phyloP scores from a whole-genome alignment of 2,113 vertebrate species.

The Lasiurus borealis region DNA sequence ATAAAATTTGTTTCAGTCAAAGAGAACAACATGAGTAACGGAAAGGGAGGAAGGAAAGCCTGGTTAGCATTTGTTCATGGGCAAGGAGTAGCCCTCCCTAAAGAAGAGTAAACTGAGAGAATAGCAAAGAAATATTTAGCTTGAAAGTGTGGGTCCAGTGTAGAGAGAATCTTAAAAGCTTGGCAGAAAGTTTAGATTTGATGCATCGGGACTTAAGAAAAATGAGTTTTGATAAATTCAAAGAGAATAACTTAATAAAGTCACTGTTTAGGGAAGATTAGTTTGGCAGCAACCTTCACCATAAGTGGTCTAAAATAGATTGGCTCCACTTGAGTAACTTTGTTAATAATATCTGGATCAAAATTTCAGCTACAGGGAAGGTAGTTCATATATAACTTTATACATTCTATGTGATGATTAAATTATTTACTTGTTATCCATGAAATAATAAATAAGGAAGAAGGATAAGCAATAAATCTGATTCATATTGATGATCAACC shows the following conservation, averaged over 20 bases:
- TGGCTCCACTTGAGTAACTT: constrained; percentile 67
- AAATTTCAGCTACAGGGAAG: constrained; percentile 65
- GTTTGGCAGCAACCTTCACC: constrained; percentile 66
- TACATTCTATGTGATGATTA: constrained; percentile 52
- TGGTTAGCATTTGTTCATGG: not conserved
- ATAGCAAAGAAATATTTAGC: not conserved
- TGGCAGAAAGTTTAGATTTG: constrained; percentile 66
- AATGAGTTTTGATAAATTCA: constrained; percentile 69
- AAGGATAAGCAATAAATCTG: constrained; percentile 48
- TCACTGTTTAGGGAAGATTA: constrained; percentile 65
- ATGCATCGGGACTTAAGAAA: constrained; percentile 46
- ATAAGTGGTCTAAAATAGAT: constrained; percentile 67
- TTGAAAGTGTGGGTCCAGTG: not conserved
- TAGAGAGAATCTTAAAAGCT: constrained; percentile 42
- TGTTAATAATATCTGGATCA: constrained; percentile 74
- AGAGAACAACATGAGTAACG: not conserved
- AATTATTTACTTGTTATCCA: constrained; percentile 65
- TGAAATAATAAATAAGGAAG: constrained; percentile 62
- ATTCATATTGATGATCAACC: constrained; percentile 18
- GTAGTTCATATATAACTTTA: constrained; percentile 67
- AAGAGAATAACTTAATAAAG: constrained; percentile 67
- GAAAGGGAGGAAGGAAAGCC: not conserved
- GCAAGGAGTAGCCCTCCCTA: not conserved
- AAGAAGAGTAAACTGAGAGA: not conserved
- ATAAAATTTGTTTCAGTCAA: not conserved